Evolutionary conservation across 2,797 vertebrate species (phyloP).

Genomic region (Cyclopterus lumpus): DNA sequence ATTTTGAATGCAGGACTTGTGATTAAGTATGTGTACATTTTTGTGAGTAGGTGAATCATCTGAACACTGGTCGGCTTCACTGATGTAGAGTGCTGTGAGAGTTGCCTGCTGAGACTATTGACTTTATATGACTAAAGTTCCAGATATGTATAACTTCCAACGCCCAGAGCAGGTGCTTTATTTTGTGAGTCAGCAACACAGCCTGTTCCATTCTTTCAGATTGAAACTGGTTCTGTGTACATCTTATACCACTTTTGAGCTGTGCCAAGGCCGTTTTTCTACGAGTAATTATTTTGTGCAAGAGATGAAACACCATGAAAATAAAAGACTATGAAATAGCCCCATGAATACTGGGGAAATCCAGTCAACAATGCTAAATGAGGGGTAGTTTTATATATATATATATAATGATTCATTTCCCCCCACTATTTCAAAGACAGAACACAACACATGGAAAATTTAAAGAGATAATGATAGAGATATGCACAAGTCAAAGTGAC

Average conservation of each 20-base stretch:
- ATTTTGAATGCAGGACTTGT: background rate
- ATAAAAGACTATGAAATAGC: conserved; percentile 3
- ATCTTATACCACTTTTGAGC: conserved; percentile 18
- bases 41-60: background rate
- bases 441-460: background rate
- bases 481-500: background rate
- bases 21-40: background rate
- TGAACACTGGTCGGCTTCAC: conserved; percentile 1
- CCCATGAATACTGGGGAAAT: conserved; percentile 10
- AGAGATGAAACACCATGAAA: conserved; percentile 15
- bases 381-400: background rate
- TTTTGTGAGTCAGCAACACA: conserved; percentile 41
- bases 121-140: conserved; percentile 61
- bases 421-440: background rate
- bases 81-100: conserved; percentile 26
- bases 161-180: conserved; percentile 61
- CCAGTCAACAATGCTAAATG: background rate
- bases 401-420: background rate
- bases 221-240: conserved; percentile 59
- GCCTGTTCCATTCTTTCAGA: conserved; percentile 32
- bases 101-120: conserved; percentile 33
- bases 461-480: background rate
- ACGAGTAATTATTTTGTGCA: conserved; percentile 34
- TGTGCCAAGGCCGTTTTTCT: conserved; percentile 21
- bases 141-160: conserved; percentile 61